A percentile compares a stretch with the other conserved stretches of the same genome.
Evolutionary conservation across 1,140 invertebrate species (phyloP).

Genomic region (Drosophila sucinea): DNA sequence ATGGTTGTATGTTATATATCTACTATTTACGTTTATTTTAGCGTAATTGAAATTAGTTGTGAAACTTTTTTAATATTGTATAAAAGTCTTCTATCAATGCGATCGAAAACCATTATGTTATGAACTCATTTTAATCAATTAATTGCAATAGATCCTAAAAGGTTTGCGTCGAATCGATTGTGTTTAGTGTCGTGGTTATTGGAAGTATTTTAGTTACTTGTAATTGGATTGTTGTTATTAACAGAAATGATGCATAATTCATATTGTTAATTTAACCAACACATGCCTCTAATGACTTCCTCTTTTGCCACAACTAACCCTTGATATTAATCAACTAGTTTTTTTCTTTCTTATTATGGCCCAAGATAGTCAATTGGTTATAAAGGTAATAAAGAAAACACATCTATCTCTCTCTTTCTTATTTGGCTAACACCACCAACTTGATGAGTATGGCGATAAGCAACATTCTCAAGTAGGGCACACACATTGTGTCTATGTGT

Average conservation of each 20-base stretch:
- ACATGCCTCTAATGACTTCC: conserved; percentile 11
- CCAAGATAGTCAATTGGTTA: background rate
- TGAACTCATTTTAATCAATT: background rate
- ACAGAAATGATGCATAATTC: background rate
- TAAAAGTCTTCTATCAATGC: too few species aligned
- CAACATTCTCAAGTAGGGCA: conserved; percentile 49
- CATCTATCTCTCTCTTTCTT: background rate
- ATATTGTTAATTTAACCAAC: background rate
- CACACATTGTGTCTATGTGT: conserved; percentile 2
- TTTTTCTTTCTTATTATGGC: conserved; percentile 12
- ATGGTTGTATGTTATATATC: too few species aligned
- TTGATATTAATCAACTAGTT: conserved; percentile 52
- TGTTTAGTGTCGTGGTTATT: background rate
- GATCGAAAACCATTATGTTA: too few species aligned
- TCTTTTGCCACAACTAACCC: background rate
- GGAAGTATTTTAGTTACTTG: background rate
- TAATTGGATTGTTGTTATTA: conserved; percentile 8
- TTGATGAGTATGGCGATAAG: conserved; percentile 61
- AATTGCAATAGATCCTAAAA: background rate
- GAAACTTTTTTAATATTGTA: too few species aligned
- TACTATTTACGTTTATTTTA: too few species aligned
- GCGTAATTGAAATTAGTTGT: too few species aligned
- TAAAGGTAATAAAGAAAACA: conserved; percentile 3
- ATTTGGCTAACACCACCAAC: conserved; percentile 38
- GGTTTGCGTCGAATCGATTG: background rate